Conservation (phyloP, 1,140 invertebrate genomes). For the Babylonia areolata region DNA sequence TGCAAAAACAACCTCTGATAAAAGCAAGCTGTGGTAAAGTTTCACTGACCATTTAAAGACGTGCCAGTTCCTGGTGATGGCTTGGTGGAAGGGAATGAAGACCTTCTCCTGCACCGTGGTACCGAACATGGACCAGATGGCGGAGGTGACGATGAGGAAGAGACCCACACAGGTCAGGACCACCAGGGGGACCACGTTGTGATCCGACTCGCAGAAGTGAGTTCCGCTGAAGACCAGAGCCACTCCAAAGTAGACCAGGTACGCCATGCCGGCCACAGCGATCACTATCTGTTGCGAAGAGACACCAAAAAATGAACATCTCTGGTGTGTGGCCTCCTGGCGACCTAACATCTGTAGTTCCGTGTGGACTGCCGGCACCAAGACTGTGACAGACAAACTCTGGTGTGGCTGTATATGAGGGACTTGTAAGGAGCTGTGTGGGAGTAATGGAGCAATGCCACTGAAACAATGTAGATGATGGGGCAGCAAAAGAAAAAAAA, state of each 20-base stretch:
- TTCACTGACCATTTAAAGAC: slow-evolving; percentile 45
- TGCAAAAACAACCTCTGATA: no score
- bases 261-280: background rate
- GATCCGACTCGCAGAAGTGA: background rate
- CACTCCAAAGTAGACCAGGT: slow-evolving; percentile 30
- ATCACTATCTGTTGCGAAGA: slow-evolving; percentile 18
- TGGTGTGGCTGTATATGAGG: no score
- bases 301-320: background rate
- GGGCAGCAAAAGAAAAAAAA: no score
- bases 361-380: no score
- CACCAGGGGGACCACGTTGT: slow-evolving; percentile 34
- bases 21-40: no score
- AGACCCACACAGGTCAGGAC: slow-evolving; percentile 34
- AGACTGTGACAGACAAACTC: no score
- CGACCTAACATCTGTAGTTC: no score
- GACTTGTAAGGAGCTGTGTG: no score
- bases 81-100: slow-evolving; percentile 4
- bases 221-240: slow-evolving; percentile 30
- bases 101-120: slow-evolving; percentile 1
- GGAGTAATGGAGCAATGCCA: no score
- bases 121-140: slow-evolving; percentile 36
- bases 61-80: slow-evolving; percentile 27
- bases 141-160: slow-evolving; percentile 24
- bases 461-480: no score
- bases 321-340: no score